phyloP scores from a whole-genome alignment of 2,113 vertebrate species.

The Heteronetta atricapilla region DNA sequence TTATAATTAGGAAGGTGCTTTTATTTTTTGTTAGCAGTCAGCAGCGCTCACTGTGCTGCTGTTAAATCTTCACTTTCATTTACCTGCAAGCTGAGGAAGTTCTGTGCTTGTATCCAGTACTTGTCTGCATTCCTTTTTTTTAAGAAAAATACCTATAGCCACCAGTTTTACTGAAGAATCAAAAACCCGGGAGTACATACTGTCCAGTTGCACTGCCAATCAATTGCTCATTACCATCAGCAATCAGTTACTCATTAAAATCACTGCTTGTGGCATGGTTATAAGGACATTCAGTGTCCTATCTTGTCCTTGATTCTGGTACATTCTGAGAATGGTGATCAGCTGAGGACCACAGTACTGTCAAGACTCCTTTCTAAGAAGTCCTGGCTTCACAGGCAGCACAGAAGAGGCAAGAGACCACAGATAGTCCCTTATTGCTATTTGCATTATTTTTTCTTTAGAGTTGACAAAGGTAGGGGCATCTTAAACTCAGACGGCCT shows the following conservation, averaged over 20 bases:
- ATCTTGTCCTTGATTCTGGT: neutral
- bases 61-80: neutral
- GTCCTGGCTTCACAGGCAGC: neutral
- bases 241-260: neutral
- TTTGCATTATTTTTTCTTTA: neutral
- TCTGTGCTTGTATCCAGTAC: neutral
- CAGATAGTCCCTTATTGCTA: neutral
- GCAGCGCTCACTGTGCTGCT: neutral
- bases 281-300: neutral
- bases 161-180: neutral
- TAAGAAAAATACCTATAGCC: neutral
- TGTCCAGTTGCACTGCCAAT: neutral
- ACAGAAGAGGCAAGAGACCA: neutral
- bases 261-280: neutral
- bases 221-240: neutral
- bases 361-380: neutral
- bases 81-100: neutral
- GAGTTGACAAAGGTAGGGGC: neutral
- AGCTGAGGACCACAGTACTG: neutral
- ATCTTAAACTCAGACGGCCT: neutral
- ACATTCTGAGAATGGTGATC: neutral
- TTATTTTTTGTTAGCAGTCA: neutral
- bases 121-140: neutral
- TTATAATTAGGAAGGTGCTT: neutral
- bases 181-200: rapidly evolving